Percentiles rank a stretch among this genome's conserved stretches.
Evolutionary conservation across 2,797 vertebrate species (phyloP).

Genomic region (Rhinichthys osculus): DNA sequence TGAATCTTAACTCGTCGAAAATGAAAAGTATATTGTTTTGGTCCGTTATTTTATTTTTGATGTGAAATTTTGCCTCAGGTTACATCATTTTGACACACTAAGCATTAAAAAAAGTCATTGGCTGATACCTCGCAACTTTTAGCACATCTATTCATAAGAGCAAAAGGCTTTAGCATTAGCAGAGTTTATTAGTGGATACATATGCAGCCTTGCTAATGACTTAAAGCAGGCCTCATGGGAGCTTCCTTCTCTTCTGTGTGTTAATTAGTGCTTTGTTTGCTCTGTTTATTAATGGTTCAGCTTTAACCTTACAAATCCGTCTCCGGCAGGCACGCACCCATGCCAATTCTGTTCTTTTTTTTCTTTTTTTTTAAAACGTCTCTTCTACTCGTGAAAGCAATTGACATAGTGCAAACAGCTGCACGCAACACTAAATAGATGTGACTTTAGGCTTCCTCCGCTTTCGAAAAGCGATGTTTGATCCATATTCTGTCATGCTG

Average conservation of each 20-base stretch:
- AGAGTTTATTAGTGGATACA: constrained; percentile 44
- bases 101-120: constrained; percentile 4
- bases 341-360: constrained; percentile 4
- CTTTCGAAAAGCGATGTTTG: constrained; percentile 51
- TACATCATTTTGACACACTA: constrained; percentile 26
- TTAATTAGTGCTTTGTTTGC: constrained; percentile 70
- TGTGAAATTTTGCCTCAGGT: constrained; percentile 7
- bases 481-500: constrained; percentile 42
- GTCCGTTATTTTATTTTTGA: background rate
- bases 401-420: constrained; percentile 16
- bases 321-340: constrained; percentile 17
- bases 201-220: constrained; percentile 53
- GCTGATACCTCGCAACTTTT: background rate
- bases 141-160: constrained; percentile 7
- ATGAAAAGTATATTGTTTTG: constrained; percentile 22
- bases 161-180: constrained; percentile 19
- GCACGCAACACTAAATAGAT: constrained; percentile 31
- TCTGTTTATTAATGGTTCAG: constrained; percentile 70
- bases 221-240: constrained; percentile 53
- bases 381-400: background rate
- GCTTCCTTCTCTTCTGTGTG: constrained; percentile 35
- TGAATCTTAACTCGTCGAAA: constrained; percentile 48
- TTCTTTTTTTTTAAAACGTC: background rate
- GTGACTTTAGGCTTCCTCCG: constrained; percentile 39
- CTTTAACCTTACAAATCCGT: constrained; percentile 75